Evolutionary conservation across 2,113 vertebrate species (phyloP), one percentile per base, ranked within the genome.

Genomic region (Heterotilapia buettikoferi): DNA sequence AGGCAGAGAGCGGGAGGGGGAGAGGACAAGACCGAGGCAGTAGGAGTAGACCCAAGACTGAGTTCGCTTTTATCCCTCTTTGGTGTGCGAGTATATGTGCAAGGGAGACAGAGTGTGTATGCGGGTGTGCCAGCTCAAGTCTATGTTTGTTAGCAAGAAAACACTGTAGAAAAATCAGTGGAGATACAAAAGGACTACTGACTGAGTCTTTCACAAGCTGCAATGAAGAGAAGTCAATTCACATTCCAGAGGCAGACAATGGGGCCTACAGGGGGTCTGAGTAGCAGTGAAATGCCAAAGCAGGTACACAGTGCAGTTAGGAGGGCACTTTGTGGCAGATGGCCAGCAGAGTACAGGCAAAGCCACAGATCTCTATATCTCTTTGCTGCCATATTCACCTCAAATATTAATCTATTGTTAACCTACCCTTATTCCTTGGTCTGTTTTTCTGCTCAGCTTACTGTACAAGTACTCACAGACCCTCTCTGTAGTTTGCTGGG

Each of bases 21-120:
- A 94, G 92, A 95, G 95, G 95, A 95, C 93, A 95, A 95, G 95
- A 95, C 94, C 84, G 87, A 96, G 91, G 93, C 92, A 96, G 93
- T 93, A 93, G 90, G 91, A 96, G 94, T 94, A 95, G 94, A 96
- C 96, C 95, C 92, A 93, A 96, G 94, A 93, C 93, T 87, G 88
- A 94, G 95, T 93, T 94, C 80, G 95, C 96, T 96, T 96, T 96
- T 95, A 96, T 96, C 96, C 94, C 87, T 84, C 87, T 94, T 95
- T 93, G 50, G 90, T 90, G 93, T 93, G 89, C 86, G 82, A 54
- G 80, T 88, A 59, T 59, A 88, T 80, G 87, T 56, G 83, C 57
- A 53, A 86, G 54, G 54, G 78, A 90, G 56, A 86, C 50, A 81
- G 38, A 24, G 81, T 90, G 93, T 90, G 84, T 91, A 56, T 82